These are phyloP conservation scores for Battus philenor DNA, from an alignment of 1,140 invertebrate species.

Conservation along the genomic window DNA sequence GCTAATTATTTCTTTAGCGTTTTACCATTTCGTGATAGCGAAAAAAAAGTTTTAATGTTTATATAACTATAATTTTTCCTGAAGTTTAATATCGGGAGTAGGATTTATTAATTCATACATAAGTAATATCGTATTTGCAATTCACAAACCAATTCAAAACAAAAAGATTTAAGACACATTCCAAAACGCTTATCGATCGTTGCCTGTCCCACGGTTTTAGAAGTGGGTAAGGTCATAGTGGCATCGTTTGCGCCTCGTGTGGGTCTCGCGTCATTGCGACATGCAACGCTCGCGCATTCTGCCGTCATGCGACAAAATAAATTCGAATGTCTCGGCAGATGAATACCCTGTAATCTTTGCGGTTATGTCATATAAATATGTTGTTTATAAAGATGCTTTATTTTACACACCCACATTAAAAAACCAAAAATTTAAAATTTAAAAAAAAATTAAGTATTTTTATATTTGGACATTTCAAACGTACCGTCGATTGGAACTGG, in stretches of 20 bases:
- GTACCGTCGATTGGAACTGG: conserved; percentile 41
- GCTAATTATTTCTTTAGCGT: no score
- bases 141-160: conserved; percentile 6
- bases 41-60: no score
- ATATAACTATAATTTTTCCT: no score
- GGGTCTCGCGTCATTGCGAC: conserved; percentile 45
- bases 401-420: background rate
- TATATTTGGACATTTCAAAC: conserved; percentile 43
- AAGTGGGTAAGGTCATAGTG: conserved; percentile 58
- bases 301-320: conserved; percentile 32
- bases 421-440: background rate
- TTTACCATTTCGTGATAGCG: no score
- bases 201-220: conserved; percentile 25
- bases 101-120: no score
- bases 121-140: conserved; percentile 2
- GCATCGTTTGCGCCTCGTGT: conserved; percentile 47
- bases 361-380: no score
- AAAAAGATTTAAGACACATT: conserved; percentile 11
- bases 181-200: conserved; percentile 14
- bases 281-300: conserved; percentile 29
- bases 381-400: background rate
- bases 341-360: no score
- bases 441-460: conserved; percentile 1
- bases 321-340: conserved; percentile 25
- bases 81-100: no score